Base-by-base conservation (phyloP, 1,140 invertebrate species). In the Trigoniulus corallinus region DNA sequence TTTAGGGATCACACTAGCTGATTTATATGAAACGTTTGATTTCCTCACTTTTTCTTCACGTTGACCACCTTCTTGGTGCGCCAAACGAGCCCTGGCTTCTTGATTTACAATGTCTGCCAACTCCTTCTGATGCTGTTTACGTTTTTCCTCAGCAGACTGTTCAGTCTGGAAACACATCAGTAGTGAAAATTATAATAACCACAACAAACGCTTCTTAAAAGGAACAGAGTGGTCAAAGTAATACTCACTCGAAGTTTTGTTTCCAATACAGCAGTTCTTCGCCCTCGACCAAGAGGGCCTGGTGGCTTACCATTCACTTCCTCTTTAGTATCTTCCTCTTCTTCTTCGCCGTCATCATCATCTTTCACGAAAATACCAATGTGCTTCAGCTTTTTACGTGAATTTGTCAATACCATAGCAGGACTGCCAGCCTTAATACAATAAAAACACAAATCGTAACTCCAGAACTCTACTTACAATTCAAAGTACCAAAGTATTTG, bases 121-220 rank as follows among this genome's bases (percentile, higher is more conserved):
- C 71, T 98, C 93, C 58, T 88, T 88, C 64, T 98, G 96, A 75
- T 97, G 91, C 60, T 91, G 79, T 61, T 94, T 92, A 20, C 96
- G 74, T 67, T 97, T 97, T 58, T 98, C 94, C 69, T 99, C 96
- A 0, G 89, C 82, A 22, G 89, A 93, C 57, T 88, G 82, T 64
- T 99, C 96, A 47, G 87, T 72, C 73, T 77, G 60, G 39, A 57
- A 61, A 42, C 39, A 47, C 41, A 57, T 48, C 42, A 52, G n/a
- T 50, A 15, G 54, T 1, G 44, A 48, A 26, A 24, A 26, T 3
- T 18, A 22, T 42, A 24, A 4, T 23, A 54, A 20, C 26, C 13
- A 29, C 13, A 24, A 15, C n/a, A 44, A 39, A 18, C 37, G 18
- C 42, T 7, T 10, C 24, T 44, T 7, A 7, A 34, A 44, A 13